A percentile compares a stretch with the other conserved stretches of the same genome.
phyloP scores from a whole-genome alignment of 2,888 invertebrate genomes.

The Cephalotes varians region DNA sequence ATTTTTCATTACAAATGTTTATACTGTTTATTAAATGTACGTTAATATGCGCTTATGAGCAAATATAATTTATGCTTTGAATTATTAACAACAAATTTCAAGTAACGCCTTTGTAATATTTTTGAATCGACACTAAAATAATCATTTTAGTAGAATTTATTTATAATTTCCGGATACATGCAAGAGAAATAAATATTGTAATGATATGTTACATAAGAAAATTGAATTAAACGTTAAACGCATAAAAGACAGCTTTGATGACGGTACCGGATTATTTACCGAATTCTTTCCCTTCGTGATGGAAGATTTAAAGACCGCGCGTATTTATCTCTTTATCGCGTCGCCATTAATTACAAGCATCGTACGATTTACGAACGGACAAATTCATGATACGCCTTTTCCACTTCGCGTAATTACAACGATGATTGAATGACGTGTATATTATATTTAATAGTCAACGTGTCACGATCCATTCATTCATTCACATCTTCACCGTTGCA shows the following conservation, averaged over 20 bases:
- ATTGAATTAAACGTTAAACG: background rate
- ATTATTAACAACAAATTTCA: background rate
- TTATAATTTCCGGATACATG: background rate
- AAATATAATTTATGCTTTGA: background rate
- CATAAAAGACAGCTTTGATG: constrained; percentile 7
- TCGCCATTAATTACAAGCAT: constrained; percentile 61
- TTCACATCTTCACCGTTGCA: constrained; percentile 31
- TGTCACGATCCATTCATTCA: constrained; percentile 62
- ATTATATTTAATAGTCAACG: constrained; percentile 67
- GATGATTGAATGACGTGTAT: constrained; percentile 50
- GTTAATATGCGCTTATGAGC: too few species aligned
- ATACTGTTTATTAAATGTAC: background rate
- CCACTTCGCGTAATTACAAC: constrained; percentile 59
- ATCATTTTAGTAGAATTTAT: background rate
- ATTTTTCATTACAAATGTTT: background rate
- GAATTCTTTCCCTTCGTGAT: constrained; percentile 10
- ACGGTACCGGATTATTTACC: background rate
- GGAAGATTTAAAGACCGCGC: constrained; percentile 26
- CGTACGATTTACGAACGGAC: constrained; percentile 59
- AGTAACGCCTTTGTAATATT: background rate
- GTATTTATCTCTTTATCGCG: constrained; percentile 44
- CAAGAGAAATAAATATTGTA: background rate
- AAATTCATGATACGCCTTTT: constrained; percentile 62
- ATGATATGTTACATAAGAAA: constrained; percentile 2
- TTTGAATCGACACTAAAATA: background rate